phyloP scores from a whole-genome alignment of 2,113 vertebrate species.

The Phalacrocorax pelagicus region DNA sequence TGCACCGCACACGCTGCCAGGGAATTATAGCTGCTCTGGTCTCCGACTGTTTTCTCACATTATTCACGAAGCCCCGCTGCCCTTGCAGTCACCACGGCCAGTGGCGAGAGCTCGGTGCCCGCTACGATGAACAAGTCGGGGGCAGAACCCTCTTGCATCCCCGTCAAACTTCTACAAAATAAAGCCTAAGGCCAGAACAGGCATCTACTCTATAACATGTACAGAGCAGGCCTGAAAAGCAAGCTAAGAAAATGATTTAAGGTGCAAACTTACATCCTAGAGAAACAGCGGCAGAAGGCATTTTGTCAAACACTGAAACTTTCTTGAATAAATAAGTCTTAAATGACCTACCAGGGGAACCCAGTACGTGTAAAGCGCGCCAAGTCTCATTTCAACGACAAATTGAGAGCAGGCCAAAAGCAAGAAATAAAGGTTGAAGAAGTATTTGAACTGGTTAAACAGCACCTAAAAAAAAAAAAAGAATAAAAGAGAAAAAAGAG shows the following conservation, averaged over 20 bases:
- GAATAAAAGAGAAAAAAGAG: neutral
- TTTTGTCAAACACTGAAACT: neutral
- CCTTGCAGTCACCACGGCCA: rapidly evolving
- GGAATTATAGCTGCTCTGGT: neutral
- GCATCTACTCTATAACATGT: neutral
- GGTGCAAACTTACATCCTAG: neutral
- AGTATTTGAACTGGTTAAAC: conserved; percentile 98
- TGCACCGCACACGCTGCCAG: neutral
- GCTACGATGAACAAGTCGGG: neutral
- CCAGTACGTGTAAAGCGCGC: conserved; percentile 97
- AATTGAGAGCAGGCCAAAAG: conserved; percentile 97
- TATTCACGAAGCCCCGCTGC: neutral
- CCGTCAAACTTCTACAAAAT: neutral
- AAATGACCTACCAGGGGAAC: conserved; percentile 90
- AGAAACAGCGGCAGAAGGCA: neutral
- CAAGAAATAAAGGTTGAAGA: conserved; percentile 97
- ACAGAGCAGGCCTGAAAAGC: neutral
- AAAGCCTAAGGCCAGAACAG: neutral
- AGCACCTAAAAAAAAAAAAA: conserved; percentile 78
- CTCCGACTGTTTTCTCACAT: neutral
- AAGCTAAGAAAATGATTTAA: neutral
- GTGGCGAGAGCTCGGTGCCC: neutral
- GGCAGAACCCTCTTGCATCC: neutral
- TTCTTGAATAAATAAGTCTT: neutral
- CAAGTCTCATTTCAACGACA: conserved; percentile 90